These are phyloP conservation scores for Trematocara caparti DNA, from an alignment of 2,797 vertebrate species.

Conservation along the genomic window DNA sequence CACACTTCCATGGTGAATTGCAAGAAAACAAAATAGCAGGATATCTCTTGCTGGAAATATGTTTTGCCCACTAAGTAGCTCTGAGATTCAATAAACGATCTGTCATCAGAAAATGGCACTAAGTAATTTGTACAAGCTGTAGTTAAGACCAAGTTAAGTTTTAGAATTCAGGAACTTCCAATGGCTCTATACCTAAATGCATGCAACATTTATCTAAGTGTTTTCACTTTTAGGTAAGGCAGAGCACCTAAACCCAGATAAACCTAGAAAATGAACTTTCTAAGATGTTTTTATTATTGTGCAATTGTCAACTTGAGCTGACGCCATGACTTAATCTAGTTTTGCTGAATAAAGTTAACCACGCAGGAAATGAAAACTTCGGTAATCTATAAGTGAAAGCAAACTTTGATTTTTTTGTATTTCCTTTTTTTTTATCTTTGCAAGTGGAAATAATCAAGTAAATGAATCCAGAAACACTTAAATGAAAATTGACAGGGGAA, in stretches of 20 bases:
- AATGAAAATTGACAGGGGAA: not conserved
- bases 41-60: not conserved
- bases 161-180: not conserved
- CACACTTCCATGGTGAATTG: not conserved
- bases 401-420: not conserved
- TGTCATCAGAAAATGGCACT: not conserved
- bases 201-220: not conserved
- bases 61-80: not conserved
- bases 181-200: not conserved
- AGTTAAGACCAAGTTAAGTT: not conserved
- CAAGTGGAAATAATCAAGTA: not conserved
- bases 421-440: not conserved
- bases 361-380: accelerated
- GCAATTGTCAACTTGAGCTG: accelerated
- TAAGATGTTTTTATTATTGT: not conserved
- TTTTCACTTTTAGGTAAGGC: not conserved
- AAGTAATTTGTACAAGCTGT: not conserved
- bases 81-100: not conserved
- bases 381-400: accelerated
- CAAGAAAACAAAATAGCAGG: not conserved
- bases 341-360: not conserved
- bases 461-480: not conserved
- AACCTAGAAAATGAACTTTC: not conserved
- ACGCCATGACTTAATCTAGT: not conserved
- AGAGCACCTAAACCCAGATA: not conserved